Evolutionary conservation across 1,140 invertebrate species (phyloP), one percentile per base, ranked within the genome.

Genomic region (Tribolium madens): DNA sequence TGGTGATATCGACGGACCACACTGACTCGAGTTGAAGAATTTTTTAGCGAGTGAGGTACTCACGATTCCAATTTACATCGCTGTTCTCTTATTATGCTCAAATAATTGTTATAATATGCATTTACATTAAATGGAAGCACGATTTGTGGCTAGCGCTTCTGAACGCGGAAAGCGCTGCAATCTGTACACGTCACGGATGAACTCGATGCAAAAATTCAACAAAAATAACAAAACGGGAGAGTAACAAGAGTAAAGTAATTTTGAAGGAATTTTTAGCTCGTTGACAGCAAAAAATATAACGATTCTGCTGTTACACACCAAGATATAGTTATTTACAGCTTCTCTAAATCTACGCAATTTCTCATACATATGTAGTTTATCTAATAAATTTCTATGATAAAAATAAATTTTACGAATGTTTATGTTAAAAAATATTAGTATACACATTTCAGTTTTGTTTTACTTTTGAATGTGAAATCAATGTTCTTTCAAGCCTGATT

Each of bases 31-130:
- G 17, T 26, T 26, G 36, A 12, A 2, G 1, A 15, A 36, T 74
- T 74, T 74, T 71, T 74, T 17, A 60, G 18, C 17, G 15, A 31
- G 36, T 15, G 46, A 36, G n/a, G 36, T 6, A 31, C 73, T 78
- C 77, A 78, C 77, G 77, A 76, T 78, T 78, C 73, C 77, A 75
- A 78, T 78, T 78, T 78, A 76, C 77, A 78, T 78, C 48, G 47
- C 50, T 57, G 73, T 18, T 46, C 21, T 53, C 68, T 76, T 76
- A 75, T 76, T 76, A 78, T 75, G 50, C 14, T 75, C 33, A 42
- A 60, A 75, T 78, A 78, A 78, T 78, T 75, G 77, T 78, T 76
- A 78, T 78, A 76, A 78, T 75, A 77, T 77, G 17, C 53, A 77
- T 77, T 77, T 77, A 73, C 76, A 77, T 77, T 77, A 74, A 77